These are phyloP conservation scores for Melanotaenia maccullochi DNA, from an alignment of 2,797 vertebrate genomes.

Conservation along the genomic window DNA sequence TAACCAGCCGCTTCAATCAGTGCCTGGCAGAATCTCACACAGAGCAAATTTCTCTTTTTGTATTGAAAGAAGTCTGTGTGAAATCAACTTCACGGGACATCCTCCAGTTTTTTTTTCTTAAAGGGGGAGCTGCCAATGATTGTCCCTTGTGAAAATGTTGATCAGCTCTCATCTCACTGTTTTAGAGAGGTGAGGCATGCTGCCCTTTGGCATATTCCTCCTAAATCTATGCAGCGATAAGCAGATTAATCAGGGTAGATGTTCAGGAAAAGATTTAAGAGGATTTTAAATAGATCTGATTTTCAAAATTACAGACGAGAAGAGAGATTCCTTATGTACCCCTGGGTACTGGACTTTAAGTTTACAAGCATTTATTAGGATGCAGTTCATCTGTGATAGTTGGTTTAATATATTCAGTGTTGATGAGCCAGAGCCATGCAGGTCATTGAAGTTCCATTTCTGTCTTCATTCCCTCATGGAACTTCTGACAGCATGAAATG, in stretches of 20 bases:
- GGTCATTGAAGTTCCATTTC: conserved; percentile 80
- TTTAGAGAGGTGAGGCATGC: conserved; percentile 61
- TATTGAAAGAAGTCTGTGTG: conserved; percentile 75
- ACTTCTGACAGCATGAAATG: conserved; percentile 82
- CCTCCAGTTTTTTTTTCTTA: conserved; percentile 41
- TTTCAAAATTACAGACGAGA: conserved; percentile 43
- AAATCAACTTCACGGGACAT: conserved; percentile 75
- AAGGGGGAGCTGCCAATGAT: conserved; percentile 55
- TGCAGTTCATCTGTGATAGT: conserved; percentile 65
- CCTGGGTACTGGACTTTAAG: conserved; percentile 69
- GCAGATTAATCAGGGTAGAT: conserved; percentile 52
- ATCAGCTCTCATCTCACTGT: conserved; percentile 44
- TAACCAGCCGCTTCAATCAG: conserved; percentile 83
- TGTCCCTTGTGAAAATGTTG: conserved; percentile 70
- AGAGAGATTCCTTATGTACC: conserved; percentile 37
- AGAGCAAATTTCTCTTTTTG: conserved; percentile 66
- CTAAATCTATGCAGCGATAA: conserved; percentile 16
- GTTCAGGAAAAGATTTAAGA: conserved; percentile 39
- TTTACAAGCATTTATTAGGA: conserved; percentile 72
- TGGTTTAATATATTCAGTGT: conserved; percentile 77
- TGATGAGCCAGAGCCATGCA: conserved; percentile 74
- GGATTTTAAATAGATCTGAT: conserved; percentile 51
- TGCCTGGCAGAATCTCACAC: conserved; percentile 78
- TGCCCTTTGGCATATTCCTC: conserved; percentile 43
- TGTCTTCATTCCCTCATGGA: conserved; percentile 65